Evolutionary conservation across 2,113 vertebrate genomes (phyloP), one percentile per base, ranked within the genome.

Genomic region (Heterotis niloticus): DNA sequence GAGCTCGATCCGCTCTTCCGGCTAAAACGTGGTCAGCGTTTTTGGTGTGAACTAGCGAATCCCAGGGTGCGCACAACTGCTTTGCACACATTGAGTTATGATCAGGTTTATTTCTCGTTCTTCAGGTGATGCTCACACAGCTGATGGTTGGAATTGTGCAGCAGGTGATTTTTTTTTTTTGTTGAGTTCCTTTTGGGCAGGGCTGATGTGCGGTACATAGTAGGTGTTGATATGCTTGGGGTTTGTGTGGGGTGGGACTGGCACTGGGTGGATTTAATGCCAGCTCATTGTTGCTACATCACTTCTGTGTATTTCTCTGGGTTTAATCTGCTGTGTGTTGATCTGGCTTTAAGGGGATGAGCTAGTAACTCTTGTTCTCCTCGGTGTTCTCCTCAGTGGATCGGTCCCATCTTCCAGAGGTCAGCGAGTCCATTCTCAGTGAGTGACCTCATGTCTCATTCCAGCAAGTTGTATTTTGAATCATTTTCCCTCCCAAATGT

Each of bases 41-140:
- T 69, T 28, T 57, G 16, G 54, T 14, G 5, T 29, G 23, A 16
- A 57, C 54, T 17, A 11, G 14, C 10, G 11, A 14, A 17, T 2
- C 13, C 59, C 59, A 17, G 10, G 3, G 10, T 62, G 59, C 3
- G 59, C 20, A 20, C 2, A 62, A 20, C 59, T 62, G 3, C 20
- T 20, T 62, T 62, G 20, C 9, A 59, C 57, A 59, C 57, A 59
- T 59, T 10, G 57, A 12, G 16, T 59, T 59, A 10, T 73, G 18
- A 5, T 73, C 52, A 24, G 51, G 24, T 75, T 62, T 0, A 14
- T 81, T 72, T 54, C 28, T 60, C 34, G 34, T 59, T 73, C 80
- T 86, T 80, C 16, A 82, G 79, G 64, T 85, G 73, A 74, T 90
- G 73, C 82, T 90, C 18, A 87, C 86, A 82, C 83, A 90, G 85